Conservation (phyloP, 2,113 vertebrate species). For the Orcinus orca region DNA sequence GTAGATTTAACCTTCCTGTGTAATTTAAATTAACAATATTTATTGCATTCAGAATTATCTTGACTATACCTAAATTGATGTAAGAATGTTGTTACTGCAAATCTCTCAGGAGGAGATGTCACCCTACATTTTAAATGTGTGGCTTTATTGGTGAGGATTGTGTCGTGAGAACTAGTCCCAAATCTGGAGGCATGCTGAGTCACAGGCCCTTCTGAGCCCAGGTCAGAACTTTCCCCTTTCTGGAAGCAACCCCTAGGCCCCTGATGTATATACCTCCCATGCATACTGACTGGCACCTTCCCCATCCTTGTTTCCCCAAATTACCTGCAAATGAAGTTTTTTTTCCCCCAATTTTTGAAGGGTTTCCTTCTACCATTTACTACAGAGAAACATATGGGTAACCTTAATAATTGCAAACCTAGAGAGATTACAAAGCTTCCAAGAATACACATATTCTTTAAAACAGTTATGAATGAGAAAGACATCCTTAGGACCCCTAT, state of each 20-base stretch:
- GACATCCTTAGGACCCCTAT: background rate
- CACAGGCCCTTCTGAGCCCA: background rate
- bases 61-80: background rate
- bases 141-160: background rate
- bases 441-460: background rate
- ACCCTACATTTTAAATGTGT: background rate
- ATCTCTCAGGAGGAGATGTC: background rate
- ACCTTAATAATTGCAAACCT: background rate
- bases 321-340: background rate
- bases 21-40: background rate
- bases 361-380: background rate
- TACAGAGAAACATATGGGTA: background rate
- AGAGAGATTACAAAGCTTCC: background rate
- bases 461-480: background rate
- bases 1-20: background rate
- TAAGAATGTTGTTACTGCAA: background rate
- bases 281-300: background rate
- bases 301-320: background rate
- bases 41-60: background rate
- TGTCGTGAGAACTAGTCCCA: background rate
- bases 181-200: background rate
- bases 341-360: background rate
- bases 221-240: background rate
- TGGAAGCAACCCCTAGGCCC: background rate
- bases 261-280: rapidly evolving